Percentiles rank a stretch among this genome's conserved stretches.
Conservation (phyloP, 2,797 vertebrate genomes). For the Siniperca obscura region DNA sequence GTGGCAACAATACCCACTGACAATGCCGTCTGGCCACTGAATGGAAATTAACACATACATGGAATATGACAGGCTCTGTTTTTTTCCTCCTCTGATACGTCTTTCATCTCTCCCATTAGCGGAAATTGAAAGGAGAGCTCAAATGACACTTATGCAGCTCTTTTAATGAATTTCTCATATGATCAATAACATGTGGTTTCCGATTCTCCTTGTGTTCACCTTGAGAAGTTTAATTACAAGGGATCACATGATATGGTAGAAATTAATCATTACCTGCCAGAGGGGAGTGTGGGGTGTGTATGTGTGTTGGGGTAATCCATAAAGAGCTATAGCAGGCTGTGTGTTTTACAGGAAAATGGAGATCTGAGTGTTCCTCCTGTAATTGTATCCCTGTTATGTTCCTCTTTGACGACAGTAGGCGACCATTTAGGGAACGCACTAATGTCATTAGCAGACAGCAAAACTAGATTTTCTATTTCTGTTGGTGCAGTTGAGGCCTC, state of each 20-base stretch:
- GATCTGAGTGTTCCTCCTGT: slow-evolving; percentile 82
- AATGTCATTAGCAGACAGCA: slow-evolving; percentile 88
- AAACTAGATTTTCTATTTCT: slow-evolving; percentile 91
- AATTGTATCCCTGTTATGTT: slow-evolving; percentile 85
- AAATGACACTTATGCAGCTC: slow-evolving; percentile 79
- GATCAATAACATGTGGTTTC: slow-evolving; percentile 85
- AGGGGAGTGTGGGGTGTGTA: neutral
- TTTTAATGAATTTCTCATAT: slow-evolving; percentile 84
- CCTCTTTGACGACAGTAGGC: slow-evolving; percentile 82
- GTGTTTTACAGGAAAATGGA: slow-evolving; percentile 86
- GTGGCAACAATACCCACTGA: slow-evolving; percentile 41
- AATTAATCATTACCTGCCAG: slow-evolving; percentile 80
- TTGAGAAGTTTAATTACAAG: slow-evolving; percentile 86
- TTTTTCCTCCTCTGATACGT: slow-evolving; percentile 42
- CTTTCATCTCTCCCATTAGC: slow-evolving; percentile 56
- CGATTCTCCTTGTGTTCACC: slow-evolving; percentile 85
- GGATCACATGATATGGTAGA: slow-evolving; percentile 78
- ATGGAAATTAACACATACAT: slow-evolving; percentile 61
- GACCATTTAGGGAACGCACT: slow-evolving; percentile 85
- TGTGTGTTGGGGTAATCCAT: slow-evolving; percentile 75
- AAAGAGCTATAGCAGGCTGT: slow-evolving; percentile 73
- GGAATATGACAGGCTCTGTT: slow-evolving; percentile 47
- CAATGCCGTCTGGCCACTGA: slow-evolving; percentile 39
- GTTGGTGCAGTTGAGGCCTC: slow-evolving; percentile 86
- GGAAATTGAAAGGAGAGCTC: slow-evolving; percentile 82